These are phyloP conservation scores for Tretioscincus oriximinensis DNA, from an alignment of 2,113 vertebrate genomes.

Conservation along the genomic window DNA sequence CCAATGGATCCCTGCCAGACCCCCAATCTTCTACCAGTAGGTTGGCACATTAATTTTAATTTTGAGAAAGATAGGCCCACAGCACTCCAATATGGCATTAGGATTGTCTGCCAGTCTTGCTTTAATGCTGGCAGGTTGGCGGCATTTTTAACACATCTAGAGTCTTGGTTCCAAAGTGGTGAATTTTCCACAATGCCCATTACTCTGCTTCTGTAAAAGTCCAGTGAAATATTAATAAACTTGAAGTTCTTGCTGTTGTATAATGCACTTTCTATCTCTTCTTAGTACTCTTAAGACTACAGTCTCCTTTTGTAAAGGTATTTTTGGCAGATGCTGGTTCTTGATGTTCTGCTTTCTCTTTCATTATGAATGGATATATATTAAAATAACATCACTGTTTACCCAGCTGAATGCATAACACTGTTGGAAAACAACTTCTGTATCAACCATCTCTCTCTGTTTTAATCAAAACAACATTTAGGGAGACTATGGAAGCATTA, in stretches of 20 bases:
- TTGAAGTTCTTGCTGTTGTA: neutral
- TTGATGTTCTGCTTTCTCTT: conserved; percentile 9
- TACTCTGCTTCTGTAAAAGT: neutral
- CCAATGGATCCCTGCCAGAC: too few species aligned
- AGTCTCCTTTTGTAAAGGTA: conserved; percentile 16
- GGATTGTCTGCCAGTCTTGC: too few species aligned
- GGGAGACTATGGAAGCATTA: neutral
- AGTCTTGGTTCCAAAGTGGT: neutral
- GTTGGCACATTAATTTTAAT: too few species aligned
- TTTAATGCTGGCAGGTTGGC: too few species aligned
- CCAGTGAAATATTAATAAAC: neutral
- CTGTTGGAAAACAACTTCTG: neutral
- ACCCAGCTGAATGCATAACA: conserved; percentile 5
- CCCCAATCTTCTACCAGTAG: too few species aligned
- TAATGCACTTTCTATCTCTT: neutral
- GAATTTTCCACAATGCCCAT: neutral
- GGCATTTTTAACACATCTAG: too few species aligned
- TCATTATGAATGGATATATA: neutral
- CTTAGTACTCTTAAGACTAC: neutral
- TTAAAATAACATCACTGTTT: conserved; percentile 23
- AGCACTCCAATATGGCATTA: too few species aligned
- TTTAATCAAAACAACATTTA: neutral
- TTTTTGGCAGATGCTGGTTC: conserved; percentile 31
- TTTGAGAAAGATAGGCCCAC: too few species aligned
- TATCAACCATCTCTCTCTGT: conserved; percentile 20